Evolutionary conservation across 2,113 vertebrate species (phyloP).

Genomic region (Cochlearius cochlearius): DNA sequence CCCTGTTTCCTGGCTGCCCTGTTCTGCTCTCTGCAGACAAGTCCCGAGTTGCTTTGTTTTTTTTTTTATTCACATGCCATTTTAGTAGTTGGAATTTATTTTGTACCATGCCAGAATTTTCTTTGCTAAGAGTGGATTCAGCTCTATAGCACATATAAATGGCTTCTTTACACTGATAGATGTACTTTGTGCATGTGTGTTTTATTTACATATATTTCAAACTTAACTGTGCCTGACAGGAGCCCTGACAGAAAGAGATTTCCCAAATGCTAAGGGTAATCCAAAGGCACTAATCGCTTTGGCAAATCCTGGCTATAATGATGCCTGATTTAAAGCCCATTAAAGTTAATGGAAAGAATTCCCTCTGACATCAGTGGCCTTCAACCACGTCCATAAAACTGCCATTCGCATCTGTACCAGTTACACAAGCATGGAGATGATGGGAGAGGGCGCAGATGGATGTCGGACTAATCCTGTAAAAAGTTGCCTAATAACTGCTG

Average conservation of each 20-base stretch:
- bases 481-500: background rate
- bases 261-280: background rate
- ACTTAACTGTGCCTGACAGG: background rate
- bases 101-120: background rate
- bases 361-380: background rate
- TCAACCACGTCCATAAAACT: background rate
- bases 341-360: constrained; percentile 19
- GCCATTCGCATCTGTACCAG: background rate
- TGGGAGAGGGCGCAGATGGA: background rate
- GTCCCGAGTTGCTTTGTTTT: too few species aligned
- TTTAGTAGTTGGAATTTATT: background rate
- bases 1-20: background rate
- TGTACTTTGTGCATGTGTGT: background rate
- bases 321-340: background rate
- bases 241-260: background rate
- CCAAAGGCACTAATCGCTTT: background rate
- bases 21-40: background rate
- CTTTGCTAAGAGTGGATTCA: background rate
- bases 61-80: background rate
- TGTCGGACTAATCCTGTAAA: background rate
- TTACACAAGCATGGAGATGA: background rate
- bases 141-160: background rate
- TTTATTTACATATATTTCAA: constrained; percentile 5
- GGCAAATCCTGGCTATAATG: background rate
- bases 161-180: background rate